Percentiles rank a stretch among this genome's conserved stretches.
Evolutionary conservation across 2,113 vertebrate genomes (phyloP).

Genomic region (Rhea pennata): DNA sequence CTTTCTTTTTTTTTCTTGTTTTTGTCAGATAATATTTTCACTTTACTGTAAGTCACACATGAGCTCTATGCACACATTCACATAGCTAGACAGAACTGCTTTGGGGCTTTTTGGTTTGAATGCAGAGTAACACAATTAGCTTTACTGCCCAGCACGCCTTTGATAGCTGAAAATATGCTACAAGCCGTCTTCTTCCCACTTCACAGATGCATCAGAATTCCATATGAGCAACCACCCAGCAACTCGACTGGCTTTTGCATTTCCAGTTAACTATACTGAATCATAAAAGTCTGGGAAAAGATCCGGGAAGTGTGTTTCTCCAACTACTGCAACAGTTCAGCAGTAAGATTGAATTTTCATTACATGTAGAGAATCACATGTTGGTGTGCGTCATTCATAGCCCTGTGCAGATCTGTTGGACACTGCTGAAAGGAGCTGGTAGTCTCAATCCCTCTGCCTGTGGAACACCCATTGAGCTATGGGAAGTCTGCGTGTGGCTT

Average conservation of each 20-base stretch:
- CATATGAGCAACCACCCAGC: slow-evolving; percentile 35
- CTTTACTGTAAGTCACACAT: neutral
- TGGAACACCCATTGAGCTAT: neutral
- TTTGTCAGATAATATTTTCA: neutral
- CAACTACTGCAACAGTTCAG: neutral
- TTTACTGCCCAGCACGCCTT: slow-evolving; percentile 25
- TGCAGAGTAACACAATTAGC: neutral
- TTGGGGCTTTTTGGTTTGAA: slow-evolving; percentile 12
- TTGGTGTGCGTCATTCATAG: neutral
- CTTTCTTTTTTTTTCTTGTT: neutral
- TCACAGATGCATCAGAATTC: slow-evolving; percentile 53
- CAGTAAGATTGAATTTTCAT: neutral
- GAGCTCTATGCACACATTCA: neutral
- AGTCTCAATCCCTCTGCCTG: neutral
- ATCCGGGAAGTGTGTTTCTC: neutral
- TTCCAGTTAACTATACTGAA: slow-evolving; percentile 42
- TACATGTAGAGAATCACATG: slow-evolving; percentile 16
- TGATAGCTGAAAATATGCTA: slow-evolving; percentile 30
- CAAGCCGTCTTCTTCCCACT: neutral
- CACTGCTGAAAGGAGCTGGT: neutral
- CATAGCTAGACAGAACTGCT: neutral
- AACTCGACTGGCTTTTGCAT: neutral
- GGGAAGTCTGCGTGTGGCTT: neutral
- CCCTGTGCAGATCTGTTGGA: neutral
- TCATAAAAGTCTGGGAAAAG: slow-evolving; percentile 48